Conservation (phyloP, 2,888 invertebrate species). For the Chloromyia formosa region DNA sequence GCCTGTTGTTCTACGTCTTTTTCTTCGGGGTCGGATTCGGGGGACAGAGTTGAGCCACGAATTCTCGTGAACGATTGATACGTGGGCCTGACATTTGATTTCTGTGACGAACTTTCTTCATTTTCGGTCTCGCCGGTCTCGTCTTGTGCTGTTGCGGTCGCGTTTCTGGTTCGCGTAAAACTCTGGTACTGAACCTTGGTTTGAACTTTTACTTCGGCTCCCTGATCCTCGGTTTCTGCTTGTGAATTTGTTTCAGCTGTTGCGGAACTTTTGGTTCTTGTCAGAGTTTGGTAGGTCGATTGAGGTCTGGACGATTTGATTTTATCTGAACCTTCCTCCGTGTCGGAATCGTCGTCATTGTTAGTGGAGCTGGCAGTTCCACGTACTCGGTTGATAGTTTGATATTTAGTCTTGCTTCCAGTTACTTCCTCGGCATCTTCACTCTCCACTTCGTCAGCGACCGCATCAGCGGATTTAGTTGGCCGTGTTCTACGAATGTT, state of each 20-base stretch:
- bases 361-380: not conserved
- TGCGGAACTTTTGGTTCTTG: not conserved
- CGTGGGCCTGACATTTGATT: conserved; percentile 46
- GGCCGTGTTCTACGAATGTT: conserved; percentile 49
- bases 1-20: conserved; percentile 31
- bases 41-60: conserved; percentile 67
- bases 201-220: not conserved
- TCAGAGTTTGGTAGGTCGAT: conserved; percentile 30
- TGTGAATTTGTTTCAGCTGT: conserved; percentile 2
- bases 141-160: conserved; percentile 43
- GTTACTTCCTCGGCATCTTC: conserved; percentile 54
- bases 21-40: conserved; percentile 48
- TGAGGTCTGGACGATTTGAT: not conserved
- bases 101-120: conserved; percentile 34
- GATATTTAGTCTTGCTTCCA: conserved; percentile 12
- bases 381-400: conserved; percentile 31
- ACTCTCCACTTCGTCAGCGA: conserved; percentile 44
- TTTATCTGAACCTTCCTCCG: not conserved
- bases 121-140: conserved; percentile 53
- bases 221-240: conserved; percentile 50
- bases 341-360: not conserved
- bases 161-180: not conserved
- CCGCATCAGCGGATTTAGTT: conserved; percentile 6
- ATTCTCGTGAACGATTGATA: conserved; percentile 77
- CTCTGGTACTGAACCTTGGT: not conserved